phyloP scores from a whole-genome alignment of 2,888 invertebrate species.

The Catotricha subobsoleta region DNA sequence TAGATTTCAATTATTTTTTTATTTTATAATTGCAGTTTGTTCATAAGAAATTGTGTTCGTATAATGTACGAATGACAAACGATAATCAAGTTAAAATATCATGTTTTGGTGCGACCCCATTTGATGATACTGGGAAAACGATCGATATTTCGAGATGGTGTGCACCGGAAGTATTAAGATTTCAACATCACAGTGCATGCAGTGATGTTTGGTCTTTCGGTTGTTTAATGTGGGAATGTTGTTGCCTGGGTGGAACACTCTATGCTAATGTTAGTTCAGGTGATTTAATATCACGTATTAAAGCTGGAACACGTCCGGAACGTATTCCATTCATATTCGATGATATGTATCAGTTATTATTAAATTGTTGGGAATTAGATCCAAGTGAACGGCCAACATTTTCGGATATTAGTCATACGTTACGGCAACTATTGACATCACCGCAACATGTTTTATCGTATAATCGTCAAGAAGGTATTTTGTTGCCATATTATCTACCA shows the following conservation, averaged over 20 bases:
- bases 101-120: slow-evolving; percentile 56
- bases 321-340: slow-evolving; percentile 59
- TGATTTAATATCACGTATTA: slow-evolving; percentile 47
- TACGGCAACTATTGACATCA: slow-evolving; percentile 26
- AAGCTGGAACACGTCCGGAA: slow-evolving; percentile 50
- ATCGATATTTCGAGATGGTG: slow-evolving; percentile 64
- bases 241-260: slow-evolving; percentile 58
- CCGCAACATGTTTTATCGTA: slow-evolving; percentile 25
- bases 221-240: slow-evolving; percentile 65
- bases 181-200: slow-evolving; percentile 46
- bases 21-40: slow-evolving; percentile 30
- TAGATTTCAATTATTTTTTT: not conserved
- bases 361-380: slow-evolving; percentile 72
- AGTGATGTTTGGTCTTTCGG: slow-evolving; percentile 75
- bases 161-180: slow-evolving; percentile 56
- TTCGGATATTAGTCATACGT: slow-evolving; percentile 35
- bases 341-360: slow-evolving; percentile 62
- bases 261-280: slow-evolving; percentile 48
- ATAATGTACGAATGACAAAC: slow-evolving; percentile 48
- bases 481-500: slow-evolving; percentile 27
- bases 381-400: slow-evolving; percentile 62
- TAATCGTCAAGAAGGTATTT: slow-evolving; percentile 18
- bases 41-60: slow-evolving; percentile 55
- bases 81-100: slow-evolving; percentile 52
- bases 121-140: slow-evolving; percentile 43